Evolutionary conservation across 2,888 invertebrate species (phyloP).

Genomic region (Rhogogaster chlorosoma): DNA sequence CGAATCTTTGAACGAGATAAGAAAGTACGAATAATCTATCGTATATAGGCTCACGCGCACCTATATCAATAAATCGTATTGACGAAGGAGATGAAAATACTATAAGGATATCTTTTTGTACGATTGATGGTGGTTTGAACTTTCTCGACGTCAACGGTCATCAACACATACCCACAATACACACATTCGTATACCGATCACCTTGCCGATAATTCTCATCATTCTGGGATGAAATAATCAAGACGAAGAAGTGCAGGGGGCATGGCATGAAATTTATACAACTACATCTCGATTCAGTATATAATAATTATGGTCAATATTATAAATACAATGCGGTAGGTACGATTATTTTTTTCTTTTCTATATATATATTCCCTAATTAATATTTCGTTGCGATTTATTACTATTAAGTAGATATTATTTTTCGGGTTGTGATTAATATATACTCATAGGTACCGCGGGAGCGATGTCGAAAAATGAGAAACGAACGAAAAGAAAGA

Average conservation of each 20-base stretch:
- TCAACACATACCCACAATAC: neutral
- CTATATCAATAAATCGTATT: too few species aligned
- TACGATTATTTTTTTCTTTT: neutral
- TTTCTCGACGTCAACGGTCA: neutral
- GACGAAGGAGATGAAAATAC: neutral
- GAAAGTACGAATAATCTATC: too few species aligned
- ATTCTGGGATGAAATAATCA: neutral
- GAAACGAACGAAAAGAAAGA: neutral
- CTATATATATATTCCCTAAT: neutral
- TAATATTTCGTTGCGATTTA: neutral
- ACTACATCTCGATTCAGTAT: neutral
- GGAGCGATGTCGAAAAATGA: constrained; percentile 9
- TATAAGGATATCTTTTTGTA: neutral
- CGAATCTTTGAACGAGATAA: too few species aligned
- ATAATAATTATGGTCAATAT: neutral
- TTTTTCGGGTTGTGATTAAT: neutral
- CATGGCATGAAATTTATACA: neutral
- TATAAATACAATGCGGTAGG: neutral
- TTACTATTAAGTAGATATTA: neutral
- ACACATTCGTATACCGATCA: constrained; percentile 8
- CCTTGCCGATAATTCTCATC: constrained; percentile 11
- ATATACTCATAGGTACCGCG: neutral
- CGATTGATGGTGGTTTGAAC: neutral
- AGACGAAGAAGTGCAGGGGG: neutral
- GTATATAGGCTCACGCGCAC: too few species aligned